These are phyloP conservation scores for Hoplostethus atlanticus DNA, from an alignment of 2,797 vertebrate species.

Conservation along the genomic window DNA sequence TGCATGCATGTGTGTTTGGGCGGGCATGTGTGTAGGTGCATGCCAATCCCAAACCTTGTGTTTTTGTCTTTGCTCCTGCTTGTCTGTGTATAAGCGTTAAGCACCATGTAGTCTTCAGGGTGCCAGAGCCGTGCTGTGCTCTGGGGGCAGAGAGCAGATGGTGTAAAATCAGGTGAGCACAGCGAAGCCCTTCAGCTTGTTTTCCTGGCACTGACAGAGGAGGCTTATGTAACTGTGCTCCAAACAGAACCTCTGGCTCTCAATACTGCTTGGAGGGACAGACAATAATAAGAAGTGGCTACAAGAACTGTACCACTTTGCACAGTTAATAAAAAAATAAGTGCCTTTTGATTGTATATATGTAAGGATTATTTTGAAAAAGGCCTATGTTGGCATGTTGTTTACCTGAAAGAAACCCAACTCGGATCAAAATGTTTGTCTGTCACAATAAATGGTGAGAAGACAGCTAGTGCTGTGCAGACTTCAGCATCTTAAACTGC, in stretches of 20 bases:
- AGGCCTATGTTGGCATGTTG: too few relatives aligned
- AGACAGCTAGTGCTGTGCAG: not conserved
- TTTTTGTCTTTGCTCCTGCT: constrained; percentile 3
- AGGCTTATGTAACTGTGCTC: constrained; percentile 72
- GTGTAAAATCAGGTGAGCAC: constrained; percentile 73
- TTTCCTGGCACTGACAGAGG: constrained; percentile 56
- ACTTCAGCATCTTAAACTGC: not conserved
- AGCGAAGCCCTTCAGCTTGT: constrained; percentile 66
- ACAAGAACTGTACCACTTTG: constrained; percentile 22
- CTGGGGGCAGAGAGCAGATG: constrained; percentile 54
- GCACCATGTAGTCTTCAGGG: constrained; percentile 21
- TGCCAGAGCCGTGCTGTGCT: constrained; percentile 40
- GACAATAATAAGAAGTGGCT: constrained; percentile 18
- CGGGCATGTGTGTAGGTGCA: constrained; percentile 27
- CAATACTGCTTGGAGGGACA: constrained; percentile 34
- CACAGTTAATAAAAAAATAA: constrained; percentile 1
- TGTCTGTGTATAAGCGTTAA: constrained; percentile 18
- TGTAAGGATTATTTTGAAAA: not conserved
- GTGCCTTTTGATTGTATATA: not conserved
- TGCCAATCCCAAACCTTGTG: constrained; percentile 1
- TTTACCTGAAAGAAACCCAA: not conserved
- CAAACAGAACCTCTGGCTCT: constrained; percentile 51
- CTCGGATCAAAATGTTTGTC: too few relatives aligned
- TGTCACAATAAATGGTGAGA: not conserved
- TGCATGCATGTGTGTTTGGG: constrained; percentile 17